phyloP scores from a whole-genome alignment of 1,140 invertebrate species.

The Onthophagus taurus region DNA sequence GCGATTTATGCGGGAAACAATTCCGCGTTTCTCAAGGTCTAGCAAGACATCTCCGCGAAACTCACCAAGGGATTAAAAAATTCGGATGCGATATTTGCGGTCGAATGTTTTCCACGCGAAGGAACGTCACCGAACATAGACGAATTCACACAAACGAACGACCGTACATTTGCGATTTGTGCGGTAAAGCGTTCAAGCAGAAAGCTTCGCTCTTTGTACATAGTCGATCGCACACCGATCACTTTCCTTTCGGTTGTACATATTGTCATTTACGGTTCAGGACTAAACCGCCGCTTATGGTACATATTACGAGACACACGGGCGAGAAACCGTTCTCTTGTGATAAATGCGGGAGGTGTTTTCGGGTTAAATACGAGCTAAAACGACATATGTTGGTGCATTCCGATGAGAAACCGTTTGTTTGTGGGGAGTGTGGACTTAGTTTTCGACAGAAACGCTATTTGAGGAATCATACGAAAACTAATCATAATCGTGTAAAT shows the following conservation, averaged over 20 bases:
- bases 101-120: constrained; percentile 42
- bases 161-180: constrained; percentile 47
- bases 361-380: constrained; percentile 43
- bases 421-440: constrained; percentile 37
- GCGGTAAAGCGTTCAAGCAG: constrained; percentile 48
- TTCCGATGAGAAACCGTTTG: constrained; percentile 43
- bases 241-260: constrained; percentile 48
- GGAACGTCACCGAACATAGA: constrained; percentile 40
- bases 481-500: constrained; percentile 36
- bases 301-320: constrained; percentile 54
- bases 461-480: constrained; percentile 40
- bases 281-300: constrained; percentile 44
- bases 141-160: constrained; percentile 38
- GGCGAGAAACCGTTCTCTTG: constrained; percentile 57
- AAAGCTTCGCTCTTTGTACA: constrained; percentile 47
- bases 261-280: constrained; percentile 53
- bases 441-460: constrained; percentile 42
- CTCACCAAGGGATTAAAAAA: constrained; percentile 52
- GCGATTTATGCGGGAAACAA: constrained; percentile 62
- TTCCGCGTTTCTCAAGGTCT: constrained; percentile 55
- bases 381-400: constrained; percentile 44
- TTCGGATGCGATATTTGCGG: constrained; percentile 47
- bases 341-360: constrained; percentile 43
- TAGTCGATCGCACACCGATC: constrained; percentile 43
- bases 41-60: constrained; percentile 50